Evolutionary conservation across 2,113 vertebrate species (phyloP).

Genomic region (Candoia aspera): DNA sequence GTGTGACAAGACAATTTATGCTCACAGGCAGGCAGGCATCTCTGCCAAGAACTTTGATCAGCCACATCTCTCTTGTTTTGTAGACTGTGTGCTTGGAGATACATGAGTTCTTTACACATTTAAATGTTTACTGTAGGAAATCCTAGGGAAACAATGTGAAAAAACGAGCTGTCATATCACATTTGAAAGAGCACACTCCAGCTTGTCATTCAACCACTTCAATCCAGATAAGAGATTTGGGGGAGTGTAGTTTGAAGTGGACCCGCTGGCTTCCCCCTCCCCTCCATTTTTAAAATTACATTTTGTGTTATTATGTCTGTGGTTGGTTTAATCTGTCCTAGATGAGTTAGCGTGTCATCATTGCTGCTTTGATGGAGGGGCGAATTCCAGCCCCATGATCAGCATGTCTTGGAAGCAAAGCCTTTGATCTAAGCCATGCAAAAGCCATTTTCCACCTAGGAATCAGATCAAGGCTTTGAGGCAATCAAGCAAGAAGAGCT

Average conservation of each 20-base stretch:
- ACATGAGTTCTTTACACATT: neutral
- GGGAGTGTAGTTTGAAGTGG: neutral
- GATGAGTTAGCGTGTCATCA: conserved; percentile 61
- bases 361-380: conserved; percentile 31
- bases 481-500: conserved; percentile 60
- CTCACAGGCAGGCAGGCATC: neutral
- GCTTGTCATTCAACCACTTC: neutral
- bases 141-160: neutral
- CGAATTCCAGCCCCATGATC: conserved; percentile 24
- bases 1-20: neutral
- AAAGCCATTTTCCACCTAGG: conserved; percentile 36
- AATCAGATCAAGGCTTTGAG: conserved; percentile 43
- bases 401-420: conserved; percentile 41
- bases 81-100: neutral
- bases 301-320: neutral
- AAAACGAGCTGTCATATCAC: neutral
- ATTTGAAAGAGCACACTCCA: neutral
- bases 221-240: conserved; percentile 26
- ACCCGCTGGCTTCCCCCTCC: neutral
- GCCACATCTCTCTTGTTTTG: neutral
- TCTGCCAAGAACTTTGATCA: neutral
- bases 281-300: conserved; percentile 30
- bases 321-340: conserved; percentile 45
- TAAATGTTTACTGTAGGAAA: neutral
- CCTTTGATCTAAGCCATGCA: conserved; percentile 41